Percentiles rank a stretch among this genome's conserved stretches.
Evolutionary conservation across 2,113 vertebrate genomes (phyloP).

Genomic region (Eidolon helvum): DNA sequence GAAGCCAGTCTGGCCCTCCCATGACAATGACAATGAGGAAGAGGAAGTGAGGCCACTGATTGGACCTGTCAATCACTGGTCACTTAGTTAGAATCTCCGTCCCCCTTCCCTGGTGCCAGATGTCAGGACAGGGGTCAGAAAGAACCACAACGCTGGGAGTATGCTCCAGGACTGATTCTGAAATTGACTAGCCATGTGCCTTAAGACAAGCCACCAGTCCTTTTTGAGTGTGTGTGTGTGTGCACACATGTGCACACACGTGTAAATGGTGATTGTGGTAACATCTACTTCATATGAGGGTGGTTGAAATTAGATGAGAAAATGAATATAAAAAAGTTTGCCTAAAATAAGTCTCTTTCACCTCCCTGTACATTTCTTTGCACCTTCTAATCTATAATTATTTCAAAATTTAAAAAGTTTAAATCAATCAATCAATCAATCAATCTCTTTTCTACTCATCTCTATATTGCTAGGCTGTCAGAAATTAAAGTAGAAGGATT

Average conservation of each 20-base stretch:
- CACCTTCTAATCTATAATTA: background rate
- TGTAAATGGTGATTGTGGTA: background rate
- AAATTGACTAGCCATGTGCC: background rate
- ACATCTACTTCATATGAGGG: too few relatives aligned
- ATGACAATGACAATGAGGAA: background rate
- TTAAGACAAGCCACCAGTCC: background rate
- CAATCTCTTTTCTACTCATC: background rate
- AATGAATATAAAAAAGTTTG: background rate
- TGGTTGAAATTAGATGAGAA: background rate
- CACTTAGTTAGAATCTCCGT: background rate
- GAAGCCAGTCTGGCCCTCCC: background rate
- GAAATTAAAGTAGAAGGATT: background rate
- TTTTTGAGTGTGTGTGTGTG: background rate
- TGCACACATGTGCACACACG: background rate
- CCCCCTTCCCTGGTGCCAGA: background rate
- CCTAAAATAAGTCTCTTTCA: background rate
- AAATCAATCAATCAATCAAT: background rate
- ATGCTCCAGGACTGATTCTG: background rate
- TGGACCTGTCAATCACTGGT: background rate
- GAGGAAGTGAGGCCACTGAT: background rate
- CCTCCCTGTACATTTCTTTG: background rate
- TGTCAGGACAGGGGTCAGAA: background rate
- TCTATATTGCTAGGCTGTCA: background rate
- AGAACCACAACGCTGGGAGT: background rate
- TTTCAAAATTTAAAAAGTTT: background rate